phyloP scores from a whole-genome alignment of 2,888 invertebrate species.

The Bursaphelenchus okinawaensis region DNA sequence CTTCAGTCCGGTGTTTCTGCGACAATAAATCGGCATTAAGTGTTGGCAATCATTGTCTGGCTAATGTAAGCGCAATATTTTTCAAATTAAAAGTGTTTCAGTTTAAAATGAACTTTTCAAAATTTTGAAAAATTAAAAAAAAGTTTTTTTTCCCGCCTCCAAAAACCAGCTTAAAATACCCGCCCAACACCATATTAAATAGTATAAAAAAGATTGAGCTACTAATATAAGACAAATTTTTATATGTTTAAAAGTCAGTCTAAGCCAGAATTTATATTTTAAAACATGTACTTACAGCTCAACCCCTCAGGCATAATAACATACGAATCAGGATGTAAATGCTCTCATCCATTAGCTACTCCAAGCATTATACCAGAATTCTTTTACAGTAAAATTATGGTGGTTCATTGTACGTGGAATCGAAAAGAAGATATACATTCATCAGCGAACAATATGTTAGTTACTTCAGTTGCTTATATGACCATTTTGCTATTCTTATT shows the following conservation, averaged over 20 bases:
- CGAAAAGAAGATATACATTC: neutral
- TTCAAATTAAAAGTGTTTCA: too few relatives aligned
- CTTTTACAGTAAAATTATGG: slow-evolving; percentile 9
- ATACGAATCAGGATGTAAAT: slow-evolving; percentile 8
- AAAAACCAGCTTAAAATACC: too few relatives aligned
- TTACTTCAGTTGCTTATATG: neutral
- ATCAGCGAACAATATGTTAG: neutral
- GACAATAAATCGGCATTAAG: neutral
- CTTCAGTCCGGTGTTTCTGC: neutral
- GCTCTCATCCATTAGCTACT: slow-evolving; percentile 1
- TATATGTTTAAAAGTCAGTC: too few relatives aligned
- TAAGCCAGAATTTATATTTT: too few relatives aligned
- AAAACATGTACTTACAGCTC: too few relatives aligned
- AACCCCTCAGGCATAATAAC: neutral
- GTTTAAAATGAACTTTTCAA: too few relatives aligned
- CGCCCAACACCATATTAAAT: too few relatives aligned
- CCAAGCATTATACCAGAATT: slow-evolving; percentile 2
- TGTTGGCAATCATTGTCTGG: neutral
- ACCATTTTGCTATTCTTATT: too few relatives aligned
- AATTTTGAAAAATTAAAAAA: too few relatives aligned
- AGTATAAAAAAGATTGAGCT: too few relatives aligned
- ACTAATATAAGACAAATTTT: too few relatives aligned
- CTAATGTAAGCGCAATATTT: neutral
- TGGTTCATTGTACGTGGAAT: slow-evolving; percentile 3
- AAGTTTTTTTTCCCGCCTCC: too few relatives aligned